These are phyloP conservation scores for Gastrophryne carolinensis DNA, from an alignment of 2,797 vertebrate genomes.

Conservation along the genomic window DNA sequence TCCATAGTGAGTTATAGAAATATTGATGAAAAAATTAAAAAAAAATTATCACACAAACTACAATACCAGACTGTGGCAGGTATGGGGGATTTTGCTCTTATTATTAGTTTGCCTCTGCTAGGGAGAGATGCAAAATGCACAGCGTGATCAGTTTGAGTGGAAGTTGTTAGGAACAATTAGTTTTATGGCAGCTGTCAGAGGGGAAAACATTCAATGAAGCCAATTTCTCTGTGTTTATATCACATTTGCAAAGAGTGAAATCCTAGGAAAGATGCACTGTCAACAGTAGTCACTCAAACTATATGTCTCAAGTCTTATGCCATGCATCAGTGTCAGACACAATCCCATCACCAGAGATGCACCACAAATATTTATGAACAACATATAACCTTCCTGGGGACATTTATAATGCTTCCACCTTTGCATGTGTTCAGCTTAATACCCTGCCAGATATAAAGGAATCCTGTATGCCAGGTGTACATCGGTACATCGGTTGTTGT, in stretches of 20 bases:
- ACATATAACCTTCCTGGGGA: too few relatives aligned
- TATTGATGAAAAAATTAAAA: constrained; percentile 4
- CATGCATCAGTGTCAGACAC: neutral
- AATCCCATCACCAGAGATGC: neutral
- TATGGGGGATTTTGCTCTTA: neutral
- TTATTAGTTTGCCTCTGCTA: constrained; percentile 3
- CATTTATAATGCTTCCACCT: too few relatives aligned
- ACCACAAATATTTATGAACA: too few relatives aligned
- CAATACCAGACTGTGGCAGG: neutral
- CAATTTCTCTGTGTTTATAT: constrained; percentile 5
- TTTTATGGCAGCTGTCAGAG: constrained; percentile 19
- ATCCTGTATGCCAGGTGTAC: too few relatives aligned
- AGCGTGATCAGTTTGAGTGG: constrained; percentile 12
- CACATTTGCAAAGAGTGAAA: neutral
- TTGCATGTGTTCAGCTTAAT: too few relatives aligned
- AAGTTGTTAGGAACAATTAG: constrained; percentile 29
- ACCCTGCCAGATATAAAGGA: too few relatives aligned
- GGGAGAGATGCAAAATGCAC: neutral
- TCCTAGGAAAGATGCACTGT: neutral
- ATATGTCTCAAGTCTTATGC: neutral
- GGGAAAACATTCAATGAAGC: neutral
- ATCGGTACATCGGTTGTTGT: too few relatives aligned
- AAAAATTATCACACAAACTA: constrained; percentile 9
- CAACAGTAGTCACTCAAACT: neutral
- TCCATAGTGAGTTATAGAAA: constrained; percentile 2